Base-by-base conservation (phyloP, 2,797 vertebrate genomes). In the Telmatherina bonti region DNA sequence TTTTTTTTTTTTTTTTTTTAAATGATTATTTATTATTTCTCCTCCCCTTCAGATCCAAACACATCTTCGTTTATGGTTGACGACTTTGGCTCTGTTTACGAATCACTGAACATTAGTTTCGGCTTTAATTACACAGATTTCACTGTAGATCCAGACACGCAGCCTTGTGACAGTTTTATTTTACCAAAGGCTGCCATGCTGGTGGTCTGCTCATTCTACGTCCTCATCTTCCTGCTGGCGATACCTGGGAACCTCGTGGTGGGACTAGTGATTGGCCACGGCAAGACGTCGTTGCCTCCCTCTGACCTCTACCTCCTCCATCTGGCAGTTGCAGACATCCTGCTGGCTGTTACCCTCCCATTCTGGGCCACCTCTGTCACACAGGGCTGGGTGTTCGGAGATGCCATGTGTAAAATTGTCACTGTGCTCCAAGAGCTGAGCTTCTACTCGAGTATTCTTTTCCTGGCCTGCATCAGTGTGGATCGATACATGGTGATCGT, bases 401-500 rank as follows among this genome's bases (percentile, higher is more conserved):
- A 93, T 20, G 26, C 18, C 47, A 24, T 87, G 82, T 95, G 94
- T 75, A 94, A 94, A 71, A 47, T 91, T 0, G 16, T 92, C 60
- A 89, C 90, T 4, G 1, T 93, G 31, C 20, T 91, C n/a, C 92
- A 93, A 60, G 93, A 94, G 70, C 75, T 93, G 1, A 95, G 93
- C 76, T 94, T 94, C 87, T 94, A 93, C 86, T 81, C 92, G 0
- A 94, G 93, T 74, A 93, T 94, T 16, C 90, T 95, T 64, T 92
- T 95, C 77, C 84, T 95, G 56, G 89, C 87, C 0, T 93, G 90
- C 85, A 95, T 95, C 76, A 94, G 94, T 13, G 51, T 94, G 57
- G 94, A 95, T 70, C 91, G 93, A 1, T 95, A 93, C 85, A 85
- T 87, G 70, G 91, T 92, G 63, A 94, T 95, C 0, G 93, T 95